These are phyloP conservation scores for Laticauda laticaudata DNA, from an alignment of 2,113 vertebrate genomes.

Conservation along the genomic window DNA sequence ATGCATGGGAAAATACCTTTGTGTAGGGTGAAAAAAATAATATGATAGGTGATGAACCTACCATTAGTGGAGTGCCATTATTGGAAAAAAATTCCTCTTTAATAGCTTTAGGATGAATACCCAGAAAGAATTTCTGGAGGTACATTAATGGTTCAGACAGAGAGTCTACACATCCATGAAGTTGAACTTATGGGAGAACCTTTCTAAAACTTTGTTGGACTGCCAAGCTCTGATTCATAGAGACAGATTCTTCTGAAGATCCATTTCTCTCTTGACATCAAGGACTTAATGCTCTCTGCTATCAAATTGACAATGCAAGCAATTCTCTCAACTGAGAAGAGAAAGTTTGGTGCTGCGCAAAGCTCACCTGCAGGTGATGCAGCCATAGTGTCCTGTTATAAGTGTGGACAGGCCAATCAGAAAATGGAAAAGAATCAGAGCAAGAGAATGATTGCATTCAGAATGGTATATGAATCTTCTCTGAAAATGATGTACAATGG, in stretches of 20 bases:
- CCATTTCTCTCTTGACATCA: not conserved
- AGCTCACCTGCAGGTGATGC: not conserved
- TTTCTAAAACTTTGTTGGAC: not conserved
- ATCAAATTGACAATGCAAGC: not conserved
- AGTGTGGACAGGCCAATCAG: not conserved
- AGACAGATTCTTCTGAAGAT: not conserved
- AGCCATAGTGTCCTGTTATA: not conserved
- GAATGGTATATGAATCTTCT: not conserved
- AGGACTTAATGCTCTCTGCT: not conserved
- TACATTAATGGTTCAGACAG: not conserved
- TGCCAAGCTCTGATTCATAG: not conserved
- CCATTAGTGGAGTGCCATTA: not conserved
- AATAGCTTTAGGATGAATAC: not conserved
- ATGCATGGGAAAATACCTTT: not conserved
- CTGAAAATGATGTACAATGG: not conserved
- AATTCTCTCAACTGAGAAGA: not conserved
- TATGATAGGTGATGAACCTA: not conserved
- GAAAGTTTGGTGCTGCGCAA: not conserved
- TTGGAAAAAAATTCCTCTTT: not conserved
- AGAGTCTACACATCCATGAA: not conserved
- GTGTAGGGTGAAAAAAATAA: not conserved
- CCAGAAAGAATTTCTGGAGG: not conserved
- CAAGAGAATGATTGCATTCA: not conserved
- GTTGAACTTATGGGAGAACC: not conserved
- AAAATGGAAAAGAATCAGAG: not conserved